Evolutionary conservation across 2,797 vertebrate genomes (phyloP), one percentile per base, ranked within the genome.

Genomic region (Chrysocyon brachyurus): DNA sequence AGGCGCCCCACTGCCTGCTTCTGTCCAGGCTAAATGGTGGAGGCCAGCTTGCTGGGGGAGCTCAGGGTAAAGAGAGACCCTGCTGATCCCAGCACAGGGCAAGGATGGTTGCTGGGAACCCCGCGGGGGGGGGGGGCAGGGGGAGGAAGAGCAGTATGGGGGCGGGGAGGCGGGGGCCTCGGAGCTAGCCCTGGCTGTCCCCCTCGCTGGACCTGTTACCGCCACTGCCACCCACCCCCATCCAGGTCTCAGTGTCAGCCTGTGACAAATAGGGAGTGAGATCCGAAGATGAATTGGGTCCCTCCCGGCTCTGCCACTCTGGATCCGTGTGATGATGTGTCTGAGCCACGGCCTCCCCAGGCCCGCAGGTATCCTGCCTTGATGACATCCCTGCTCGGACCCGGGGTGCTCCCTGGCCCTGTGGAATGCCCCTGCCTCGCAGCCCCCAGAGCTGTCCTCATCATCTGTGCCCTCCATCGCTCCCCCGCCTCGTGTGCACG

Each of bases 31-130:
- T 96, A 93, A 84, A 52, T 96, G 98, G 85, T 90, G 64, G 94
- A 97, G 96, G 96, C 93, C 97, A 92, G 72, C 72, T 94, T 46
- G 6, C 72, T 16, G 33, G 93, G 92, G 85, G 96, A 92, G 90
- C 91, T 36, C 36, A 24, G 96, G 59, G 33, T 59, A 54, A 79
- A 63, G 78, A 92, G 87, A 17, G 90, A 86, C 24, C 68, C 93
- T 88, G 87, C 77, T 70, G 66, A 86, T 90, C 87, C 87, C 21
- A 1, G 15, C 0, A 0, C 19, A 70, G 85, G 83, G 28, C 83
- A 24, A 54, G 78, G 83, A 40, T 7, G 10, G 77, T 24, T 64
- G 59, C 95, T 75, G 77, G 33, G 17, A n/a, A 33, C 54, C 26
- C 75, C 40, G 0, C 16, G 7, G 70, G 81, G 70, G 81, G 21